Evolutionary conservation across 2,797 vertebrate genomes (phyloP).

Genomic region (Poeciliopsis infans): DNA sequence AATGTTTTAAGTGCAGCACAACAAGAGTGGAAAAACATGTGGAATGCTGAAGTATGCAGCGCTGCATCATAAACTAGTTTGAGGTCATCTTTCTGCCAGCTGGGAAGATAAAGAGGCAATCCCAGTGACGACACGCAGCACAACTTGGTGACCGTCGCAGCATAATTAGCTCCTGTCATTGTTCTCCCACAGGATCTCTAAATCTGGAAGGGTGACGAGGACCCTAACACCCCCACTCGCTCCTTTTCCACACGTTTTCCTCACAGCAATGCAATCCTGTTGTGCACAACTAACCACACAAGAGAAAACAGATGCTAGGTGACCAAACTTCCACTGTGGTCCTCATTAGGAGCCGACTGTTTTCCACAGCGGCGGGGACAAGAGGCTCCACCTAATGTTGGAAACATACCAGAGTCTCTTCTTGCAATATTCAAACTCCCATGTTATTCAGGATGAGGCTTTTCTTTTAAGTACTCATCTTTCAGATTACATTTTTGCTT

Average conservation of each 20-base stretch:
- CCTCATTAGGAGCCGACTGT: slow-evolving; percentile 3
- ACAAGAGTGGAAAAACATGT: slow-evolving; percentile 8
- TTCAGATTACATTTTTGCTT: slow-evolving; percentile 8
- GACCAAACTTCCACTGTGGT: slow-evolving; percentile 21
- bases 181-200: slow-evolving; percentile 74
- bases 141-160: slow-evolving; percentile 55
- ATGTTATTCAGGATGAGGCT: slow-evolving; percentile 24
- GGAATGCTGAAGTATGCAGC: not conserved
- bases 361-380: slow-evolving; percentile 31
- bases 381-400: slow-evolving; percentile 12
- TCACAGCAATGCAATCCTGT: slow-evolving; percentile 12
- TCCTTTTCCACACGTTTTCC: slow-evolving; percentile 36
- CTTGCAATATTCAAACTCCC: slow-evolving; percentile 23
- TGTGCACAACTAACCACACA: not conserved
- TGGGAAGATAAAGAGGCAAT: slow-evolving; percentile 63
- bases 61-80: slow-evolving; percentile 14
- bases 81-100: slow-evolving; percentile 55
- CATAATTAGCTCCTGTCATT: slow-evolving; percentile 75
- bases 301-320: not conserved
- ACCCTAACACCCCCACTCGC: slow-evolving; percentile 36
- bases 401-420: slow-evolving; percentile 2
- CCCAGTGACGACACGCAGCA: slow-evolving; percentile 34
- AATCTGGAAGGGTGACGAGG: slow-evolving; percentile 65
- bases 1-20: slow-evolving; percentile 3
- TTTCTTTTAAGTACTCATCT: not conserved